Evolutionary conservation across 2,888 invertebrate genomes (phyloP), one percentile per base, ranked within the genome.

Genomic region (Pachydiplax longipennis): DNA sequence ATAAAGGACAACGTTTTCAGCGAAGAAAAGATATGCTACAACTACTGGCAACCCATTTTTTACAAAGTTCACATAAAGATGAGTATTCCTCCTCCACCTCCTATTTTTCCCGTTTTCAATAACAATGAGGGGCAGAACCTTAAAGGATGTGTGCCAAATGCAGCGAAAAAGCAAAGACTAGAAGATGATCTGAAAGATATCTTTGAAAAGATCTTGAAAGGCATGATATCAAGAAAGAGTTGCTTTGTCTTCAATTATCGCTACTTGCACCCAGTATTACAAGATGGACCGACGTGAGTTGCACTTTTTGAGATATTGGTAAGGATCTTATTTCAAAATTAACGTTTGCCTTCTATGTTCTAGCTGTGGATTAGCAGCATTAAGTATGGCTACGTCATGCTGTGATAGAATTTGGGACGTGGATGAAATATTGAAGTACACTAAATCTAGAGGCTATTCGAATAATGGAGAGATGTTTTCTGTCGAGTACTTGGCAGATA

Each of bases 381-480:
- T 87, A 37, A 87, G 87, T n/a, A 87, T 87, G 87, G 87, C 58
- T 58, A 35, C 87, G 35, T 87, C 87, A 22, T 87, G 87, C 61
- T 5, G 22, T 12, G 61, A 61, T 13, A 37, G 61, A 22, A 65
- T 40, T n/a, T 94, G 96, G 91, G 95, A 96, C 25, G 94, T 97
- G 1, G 94, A 95, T 91, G 93, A 94, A 90, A 93, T 96, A 80
- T 93, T 95, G 53, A 93, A 94, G 4, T 94, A 95, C 92, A 97
- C 97, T 0, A 95, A 95, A 93, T 93, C 94, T 37, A 94, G 95
- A 92, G 95, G 96, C 2, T 97, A 95, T 92, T 97, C 97, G 4
- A 96, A 96, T 92, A 97, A 97, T 92, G 99, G 99, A 13, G 99
- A 99, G 95, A 97, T 99, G 95, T 97, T 98, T 93, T 97, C 97